phyloP scores from a whole-genome alignment of 2,113 vertebrate species.

The Pachycephala philippinensis region DNA sequence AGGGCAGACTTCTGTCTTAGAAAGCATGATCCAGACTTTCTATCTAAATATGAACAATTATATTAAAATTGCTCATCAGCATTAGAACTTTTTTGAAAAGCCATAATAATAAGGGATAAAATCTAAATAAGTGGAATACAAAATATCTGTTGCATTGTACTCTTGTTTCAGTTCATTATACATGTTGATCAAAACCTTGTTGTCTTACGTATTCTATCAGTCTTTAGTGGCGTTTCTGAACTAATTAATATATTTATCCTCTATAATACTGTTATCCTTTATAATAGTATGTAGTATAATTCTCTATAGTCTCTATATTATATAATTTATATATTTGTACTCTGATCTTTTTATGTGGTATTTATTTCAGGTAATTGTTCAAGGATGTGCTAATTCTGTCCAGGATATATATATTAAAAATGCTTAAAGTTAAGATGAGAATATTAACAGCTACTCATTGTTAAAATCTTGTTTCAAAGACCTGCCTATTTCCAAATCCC shows the following conservation, averaged over 20 bases:
- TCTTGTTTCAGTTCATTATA: not conserved
- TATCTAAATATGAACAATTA: not conserved
- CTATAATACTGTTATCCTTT: not conserved
- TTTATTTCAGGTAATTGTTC: not conserved
- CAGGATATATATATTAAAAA: not conserved
- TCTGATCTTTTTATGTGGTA: not conserved
- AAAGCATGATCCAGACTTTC: not conserved
- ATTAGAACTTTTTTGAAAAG: not conserved
- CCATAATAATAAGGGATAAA: not conserved
- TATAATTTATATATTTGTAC: not conserved
- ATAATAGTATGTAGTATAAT: not conserved
- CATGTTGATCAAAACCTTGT: not conserved
- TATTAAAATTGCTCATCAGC: not conserved
- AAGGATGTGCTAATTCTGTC: not conserved
- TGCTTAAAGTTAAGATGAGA: not conserved
- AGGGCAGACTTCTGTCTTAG: not conserved
- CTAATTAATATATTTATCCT: not conserved
- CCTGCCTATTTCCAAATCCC: not conserved
- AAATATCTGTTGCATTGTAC: not conserved
- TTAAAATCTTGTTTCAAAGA: not conserved
- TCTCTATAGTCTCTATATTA: not conserved
- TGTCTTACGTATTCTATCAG: not conserved
- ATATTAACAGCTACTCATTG: not conserved
- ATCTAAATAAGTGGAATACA: not conserved
- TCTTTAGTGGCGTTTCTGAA: not conserved